Conservation (phyloP, 2,888 invertebrate species). For the Idaea straminata region DNA sequence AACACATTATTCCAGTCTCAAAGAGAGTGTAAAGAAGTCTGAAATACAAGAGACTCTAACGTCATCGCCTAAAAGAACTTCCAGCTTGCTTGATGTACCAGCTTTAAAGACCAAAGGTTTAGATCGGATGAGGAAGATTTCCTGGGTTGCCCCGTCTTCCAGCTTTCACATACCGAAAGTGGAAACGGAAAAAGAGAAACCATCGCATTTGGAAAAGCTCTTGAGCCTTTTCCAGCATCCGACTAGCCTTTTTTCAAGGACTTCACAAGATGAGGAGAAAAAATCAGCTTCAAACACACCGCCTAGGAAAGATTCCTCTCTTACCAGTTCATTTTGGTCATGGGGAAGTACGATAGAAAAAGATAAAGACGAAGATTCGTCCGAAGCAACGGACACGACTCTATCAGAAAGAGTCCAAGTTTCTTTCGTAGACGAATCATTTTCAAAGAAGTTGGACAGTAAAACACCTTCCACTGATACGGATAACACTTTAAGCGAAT, state of each 20-base stretch:
- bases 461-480: constrained; percentile 75
- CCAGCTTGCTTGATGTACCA: constrained; percentile 69
- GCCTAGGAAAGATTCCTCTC: constrained; percentile 67
- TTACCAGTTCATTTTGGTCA: constrained; percentile 73
- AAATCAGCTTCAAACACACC: constrained; percentile 65
- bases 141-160: constrained; percentile 79
- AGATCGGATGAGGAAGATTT: constrained; percentile 79
- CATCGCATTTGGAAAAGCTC: constrained; percentile 83
- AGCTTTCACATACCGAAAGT: constrained; percentile 63
- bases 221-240: constrained; percentile 84
- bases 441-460: constrained; percentile 68
- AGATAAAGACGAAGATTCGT: constrained; percentile 57
- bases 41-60: constrained; percentile 56
- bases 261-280: constrained; percentile 57
- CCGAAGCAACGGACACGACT: constrained; percentile 70
- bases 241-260: constrained; percentile 80
- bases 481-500: constrained; percentile 71
- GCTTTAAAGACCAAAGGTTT: constrained; percentile 64
- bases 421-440: constrained; percentile 70
- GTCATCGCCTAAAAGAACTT: constrained; percentile 61
- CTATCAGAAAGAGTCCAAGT: constrained; percentile 72
- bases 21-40: constrained; percentile 51
- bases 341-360: constrained; percentile 65
- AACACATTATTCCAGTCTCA: constrained; percentile 70
- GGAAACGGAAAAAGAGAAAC: constrained; percentile 68